Conservation (phyloP, 2,113 vertebrate genomes). For the Phasianus colchicus region DNA sequence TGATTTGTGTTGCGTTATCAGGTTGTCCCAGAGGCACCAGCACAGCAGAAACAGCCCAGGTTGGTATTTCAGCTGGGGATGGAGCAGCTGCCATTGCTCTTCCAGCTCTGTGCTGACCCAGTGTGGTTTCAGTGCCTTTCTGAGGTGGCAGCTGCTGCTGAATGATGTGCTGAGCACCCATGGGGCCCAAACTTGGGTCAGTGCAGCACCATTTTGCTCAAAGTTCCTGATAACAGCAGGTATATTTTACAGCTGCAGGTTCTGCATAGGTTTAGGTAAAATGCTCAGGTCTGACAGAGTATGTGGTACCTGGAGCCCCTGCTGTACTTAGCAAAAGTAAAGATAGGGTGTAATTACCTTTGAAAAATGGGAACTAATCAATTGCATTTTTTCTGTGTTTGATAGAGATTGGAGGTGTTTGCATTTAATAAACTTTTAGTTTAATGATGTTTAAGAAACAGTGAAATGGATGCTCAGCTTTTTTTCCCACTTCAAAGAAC, state of each 20-base stretch:
- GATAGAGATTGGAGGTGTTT: slow-evolving; percentile 14
- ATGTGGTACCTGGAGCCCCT: background rate
- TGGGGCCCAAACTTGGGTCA: too few relatives aligned
- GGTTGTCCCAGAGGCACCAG: background rate
- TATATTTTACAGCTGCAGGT: background rate
- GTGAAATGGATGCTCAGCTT: slow-evolving; percentile 25
- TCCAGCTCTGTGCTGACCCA: background rate
- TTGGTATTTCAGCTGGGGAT: background rate
- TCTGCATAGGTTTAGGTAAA: background rate
- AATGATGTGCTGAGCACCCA: too few relatives aligned
- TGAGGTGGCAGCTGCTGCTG: too few relatives aligned
- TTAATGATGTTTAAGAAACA: slow-evolving; percentile 52
- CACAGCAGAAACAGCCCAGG: too few relatives aligned
- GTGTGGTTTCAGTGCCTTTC: accelerated
- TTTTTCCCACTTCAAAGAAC: slow-evolving; percentile 51
- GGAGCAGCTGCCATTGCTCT: background rate
- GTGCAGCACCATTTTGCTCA: background rate
- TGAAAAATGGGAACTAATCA: background rate
- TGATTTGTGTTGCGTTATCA: background rate
- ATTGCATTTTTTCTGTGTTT: background rate
- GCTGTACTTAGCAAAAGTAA: background rate
- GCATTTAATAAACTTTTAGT: slow-evolving; percentile 37
- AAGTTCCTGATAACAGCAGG: background rate
- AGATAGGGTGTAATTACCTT: background rate
- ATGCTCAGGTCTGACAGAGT: accelerated